phyloP scores from a whole-genome alignment of 2,888 invertebrate genomes.

The Drosophila pseudotalamancana region DNA sequence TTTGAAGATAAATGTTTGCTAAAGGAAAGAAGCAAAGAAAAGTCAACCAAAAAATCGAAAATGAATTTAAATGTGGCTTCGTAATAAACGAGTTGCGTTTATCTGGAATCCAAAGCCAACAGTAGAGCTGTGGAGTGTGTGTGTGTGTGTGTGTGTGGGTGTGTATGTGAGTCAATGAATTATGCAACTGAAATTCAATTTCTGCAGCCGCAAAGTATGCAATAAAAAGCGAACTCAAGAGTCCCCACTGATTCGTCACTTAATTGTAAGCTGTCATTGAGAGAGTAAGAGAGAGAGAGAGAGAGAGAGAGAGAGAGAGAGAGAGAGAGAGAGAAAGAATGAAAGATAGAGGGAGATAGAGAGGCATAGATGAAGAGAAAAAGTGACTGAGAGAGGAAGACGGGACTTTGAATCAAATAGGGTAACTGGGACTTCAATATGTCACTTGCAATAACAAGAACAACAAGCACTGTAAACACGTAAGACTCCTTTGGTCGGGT shows the following conservation, averaged over 20 bases:
- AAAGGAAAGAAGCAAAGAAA: constrained; percentile 12
- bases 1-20: constrained; percentile 67
- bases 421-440: constrained; percentile 57
- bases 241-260: constrained; percentile 65
- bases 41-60: constrained; percentile 64
- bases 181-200: constrained; percentile 69
- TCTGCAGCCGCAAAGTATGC: constrained; percentile 44
- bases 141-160: constrained; percentile 1
- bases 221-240: constrained; percentile 41
- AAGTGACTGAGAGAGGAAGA: too few species aligned
- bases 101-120: constrained; percentile 26
- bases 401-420: constrained; percentile 8
- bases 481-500: too few species aligned
- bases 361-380: too few species aligned
- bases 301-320: too few species aligned
- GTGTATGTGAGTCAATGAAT: constrained; percentile 57
- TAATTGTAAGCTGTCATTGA: constrained; percentile 55
- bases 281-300: too few species aligned
- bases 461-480: too few species aligned
- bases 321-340: too few species aligned
- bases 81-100: constrained; percentile 65
- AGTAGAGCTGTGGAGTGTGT: too few species aligned
- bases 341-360: too few species aligned
- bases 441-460: constrained; percentile 66
- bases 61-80: constrained; percentile 75